A percentile compares a stretch with the other conserved stretches of the same genome.
phyloP scores from a whole-genome alignment of 2,113 vertebrate species.

The Thunnus thynnus region DNA sequence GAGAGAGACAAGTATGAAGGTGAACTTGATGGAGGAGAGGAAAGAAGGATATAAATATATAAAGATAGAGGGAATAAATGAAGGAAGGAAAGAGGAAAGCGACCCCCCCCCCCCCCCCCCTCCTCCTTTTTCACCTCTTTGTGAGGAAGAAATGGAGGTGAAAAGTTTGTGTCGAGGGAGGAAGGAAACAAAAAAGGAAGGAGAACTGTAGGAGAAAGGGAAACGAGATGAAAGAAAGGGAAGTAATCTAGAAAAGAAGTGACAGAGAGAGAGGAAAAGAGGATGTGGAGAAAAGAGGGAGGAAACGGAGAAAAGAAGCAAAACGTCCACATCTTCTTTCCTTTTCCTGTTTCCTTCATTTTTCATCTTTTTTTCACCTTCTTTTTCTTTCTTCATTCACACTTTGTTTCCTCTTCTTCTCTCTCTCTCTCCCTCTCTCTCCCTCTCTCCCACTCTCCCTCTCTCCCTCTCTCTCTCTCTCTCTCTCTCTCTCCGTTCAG shows the following conservation, averaged over 20 bases:
- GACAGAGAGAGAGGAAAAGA: too few species aligned
- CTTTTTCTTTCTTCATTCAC: neutral
- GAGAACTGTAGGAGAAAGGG: neutral
- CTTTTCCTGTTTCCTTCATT: too few species aligned
- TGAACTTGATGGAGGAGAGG: neutral
- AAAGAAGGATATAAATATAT: neutral
- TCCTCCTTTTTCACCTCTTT: too few species aligned
- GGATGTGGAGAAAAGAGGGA: neutral
- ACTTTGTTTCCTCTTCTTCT: too few species aligned
- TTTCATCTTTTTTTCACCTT: neutral
- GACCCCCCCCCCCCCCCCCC: too few species aligned
- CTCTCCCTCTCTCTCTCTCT: too few species aligned
- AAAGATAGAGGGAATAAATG: rapidly evolving
- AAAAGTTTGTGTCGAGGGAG: neutral
- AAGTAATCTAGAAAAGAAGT: too few species aligned
- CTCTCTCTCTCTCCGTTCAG: neutral
- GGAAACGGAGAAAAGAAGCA: neutral
- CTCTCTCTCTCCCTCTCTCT: too few species aligned
- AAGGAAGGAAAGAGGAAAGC: too few species aligned
- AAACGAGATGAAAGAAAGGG: neutral
- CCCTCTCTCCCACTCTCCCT: neutral
- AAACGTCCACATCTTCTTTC: too few species aligned
- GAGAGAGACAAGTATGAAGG: neutral
- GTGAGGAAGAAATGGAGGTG: neutral
- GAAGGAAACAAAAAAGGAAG: neutral